A percentile compares a stretch with the other conserved stretches of the same genome.
phyloP scores from a whole-genome alignment of 2,888 invertebrate species.

The Amphipyra tragopoginis region DNA sequence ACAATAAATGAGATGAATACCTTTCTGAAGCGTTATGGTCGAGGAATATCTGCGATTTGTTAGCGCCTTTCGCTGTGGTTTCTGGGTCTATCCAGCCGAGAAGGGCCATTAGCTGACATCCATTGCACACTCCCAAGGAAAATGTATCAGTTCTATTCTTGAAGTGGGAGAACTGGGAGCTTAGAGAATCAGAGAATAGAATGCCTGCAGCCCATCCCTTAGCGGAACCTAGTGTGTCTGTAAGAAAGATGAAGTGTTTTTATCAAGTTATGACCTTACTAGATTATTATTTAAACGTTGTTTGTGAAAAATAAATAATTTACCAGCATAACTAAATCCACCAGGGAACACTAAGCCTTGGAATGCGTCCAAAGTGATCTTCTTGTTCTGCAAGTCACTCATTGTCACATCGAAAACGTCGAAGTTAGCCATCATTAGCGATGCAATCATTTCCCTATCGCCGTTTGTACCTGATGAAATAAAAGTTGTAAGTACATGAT shows the following conservation, averaged over 20 bases:
- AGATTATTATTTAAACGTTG: too few species aligned
- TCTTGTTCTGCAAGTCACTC: constrained; percentile 95
- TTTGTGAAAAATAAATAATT: constrained; percentile 11
- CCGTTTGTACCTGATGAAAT: constrained; percentile 93
- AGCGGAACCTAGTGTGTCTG: constrained; percentile 98
- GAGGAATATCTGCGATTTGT: constrained; percentile 91
- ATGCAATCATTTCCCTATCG: constrained; percentile 99
- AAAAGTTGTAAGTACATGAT: neutral
- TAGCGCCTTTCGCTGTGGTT: constrained; percentile 61
- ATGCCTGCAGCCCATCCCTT: constrained; percentile 99
- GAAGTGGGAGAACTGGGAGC: constrained; percentile 94
- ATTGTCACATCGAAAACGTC: constrained; percentile 98
- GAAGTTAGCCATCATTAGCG: constrained; percentile 95
- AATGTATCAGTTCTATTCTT: constrained; percentile 94
- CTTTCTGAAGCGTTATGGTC: constrained; percentile 97
- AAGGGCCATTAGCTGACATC: constrained; percentile 98
- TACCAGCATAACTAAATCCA: constrained; percentile 99
- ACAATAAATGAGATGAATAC: constrained; percentile 79
- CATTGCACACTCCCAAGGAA: constrained; percentile 99
- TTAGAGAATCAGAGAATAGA: constrained; percentile 93
- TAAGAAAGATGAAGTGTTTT: constrained; percentile 21
- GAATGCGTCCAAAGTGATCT: constrained; percentile 94
- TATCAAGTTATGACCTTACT: neutral
- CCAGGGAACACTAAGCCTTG: constrained; percentile 98
- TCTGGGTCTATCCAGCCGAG: constrained; percentile 96